These are phyloP conservation scores for Genyomyrus donnyi DNA, from an alignment of 2,113 vertebrate species.

Conservation along the genomic window DNA sequence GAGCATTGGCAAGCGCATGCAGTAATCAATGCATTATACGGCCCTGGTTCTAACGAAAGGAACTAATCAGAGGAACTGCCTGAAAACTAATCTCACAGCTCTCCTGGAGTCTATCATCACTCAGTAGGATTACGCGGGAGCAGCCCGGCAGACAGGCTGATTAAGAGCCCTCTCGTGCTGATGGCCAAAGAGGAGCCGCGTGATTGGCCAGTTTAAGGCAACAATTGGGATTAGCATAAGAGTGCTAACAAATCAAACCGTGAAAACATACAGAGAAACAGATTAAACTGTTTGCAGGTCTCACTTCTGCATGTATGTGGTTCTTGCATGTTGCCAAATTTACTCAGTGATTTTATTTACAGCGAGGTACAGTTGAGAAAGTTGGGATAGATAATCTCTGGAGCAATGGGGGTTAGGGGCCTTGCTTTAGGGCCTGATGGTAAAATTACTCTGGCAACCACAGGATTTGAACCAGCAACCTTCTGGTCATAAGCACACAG, in stretches of 20 bases:
- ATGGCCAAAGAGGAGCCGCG: not conserved
- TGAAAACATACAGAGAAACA: not conserved
- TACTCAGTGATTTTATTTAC: not conserved
- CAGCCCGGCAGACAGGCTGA: not conserved
- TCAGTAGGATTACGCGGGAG: not conserved
- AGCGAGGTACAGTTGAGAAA: not conserved
- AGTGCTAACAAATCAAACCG: not conserved
- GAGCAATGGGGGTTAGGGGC: not conserved
- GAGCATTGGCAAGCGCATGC: not conserved
- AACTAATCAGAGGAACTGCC: conserved; percentile 8
- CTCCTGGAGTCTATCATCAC: not conserved
- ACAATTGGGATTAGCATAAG: not conserved
- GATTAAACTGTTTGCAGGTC: not conserved
- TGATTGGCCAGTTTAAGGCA: not conserved
- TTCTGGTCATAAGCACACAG: not conserved
- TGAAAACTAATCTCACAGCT: not conserved
- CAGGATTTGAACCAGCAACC: not conserved
- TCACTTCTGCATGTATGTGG: not conserved
- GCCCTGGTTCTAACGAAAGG: not conserved
- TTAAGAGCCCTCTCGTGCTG: not conserved
- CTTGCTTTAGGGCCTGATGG: not conserved
- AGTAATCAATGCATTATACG: not conserved
- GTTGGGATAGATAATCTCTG: not conserved
- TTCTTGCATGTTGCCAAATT: not conserved
- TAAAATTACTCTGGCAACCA: not conserved